A percentile compares a stretch with the other conserved stretches of the same genome.
phyloP scores from a whole-genome alignment of 2,888 invertebrate species.

The Agrotis exclamationis region DNA sequence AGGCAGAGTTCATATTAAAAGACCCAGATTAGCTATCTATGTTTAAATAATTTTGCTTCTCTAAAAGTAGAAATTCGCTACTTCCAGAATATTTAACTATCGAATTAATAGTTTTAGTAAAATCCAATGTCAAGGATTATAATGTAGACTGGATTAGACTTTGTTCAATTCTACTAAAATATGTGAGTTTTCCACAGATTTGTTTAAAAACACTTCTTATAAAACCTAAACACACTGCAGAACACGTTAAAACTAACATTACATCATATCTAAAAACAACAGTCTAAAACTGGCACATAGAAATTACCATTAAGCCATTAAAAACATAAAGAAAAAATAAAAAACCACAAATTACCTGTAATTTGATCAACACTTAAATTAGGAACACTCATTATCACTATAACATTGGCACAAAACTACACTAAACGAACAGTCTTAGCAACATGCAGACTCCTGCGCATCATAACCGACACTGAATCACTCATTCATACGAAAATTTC shows the following conservation, averaged over 20 bases:
- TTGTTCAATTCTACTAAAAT: background rate
- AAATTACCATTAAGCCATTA: constrained; percentile 8
- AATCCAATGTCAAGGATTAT: background rate
- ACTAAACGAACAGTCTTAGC: constrained; percentile 67
- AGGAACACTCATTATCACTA: constrained; percentile 85
- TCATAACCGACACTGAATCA: constrained; percentile 84
- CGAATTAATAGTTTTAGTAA: too few relatives aligned
- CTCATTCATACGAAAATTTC: constrained; percentile 80
- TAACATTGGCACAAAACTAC: constrained; percentile 69
- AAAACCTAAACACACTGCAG: constrained; percentile 27
- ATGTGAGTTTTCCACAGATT: background rate
- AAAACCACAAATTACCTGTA: constrained; percentile 76
- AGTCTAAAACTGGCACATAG: constrained; percentile 1
- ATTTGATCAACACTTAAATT: constrained; percentile 88
- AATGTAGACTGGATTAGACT: background rate
- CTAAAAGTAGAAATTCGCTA: too few relatives aligned
- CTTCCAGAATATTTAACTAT: too few relatives aligned
- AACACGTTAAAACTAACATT: constrained; percentile 34
- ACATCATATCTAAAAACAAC: constrained; percentile 27
- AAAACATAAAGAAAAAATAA: constrained; percentile 8
- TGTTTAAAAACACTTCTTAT: constrained; percentile 29
- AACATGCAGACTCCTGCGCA: constrained; percentile 74
- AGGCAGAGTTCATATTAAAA: too few relatives aligned
- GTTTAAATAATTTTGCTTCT: too few relatives aligned
- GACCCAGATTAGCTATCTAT: too few relatives aligned